phyloP scores from a whole-genome alignment of 2,797 vertebrate species.

The Paratrypauchen microcephalus region DNA sequence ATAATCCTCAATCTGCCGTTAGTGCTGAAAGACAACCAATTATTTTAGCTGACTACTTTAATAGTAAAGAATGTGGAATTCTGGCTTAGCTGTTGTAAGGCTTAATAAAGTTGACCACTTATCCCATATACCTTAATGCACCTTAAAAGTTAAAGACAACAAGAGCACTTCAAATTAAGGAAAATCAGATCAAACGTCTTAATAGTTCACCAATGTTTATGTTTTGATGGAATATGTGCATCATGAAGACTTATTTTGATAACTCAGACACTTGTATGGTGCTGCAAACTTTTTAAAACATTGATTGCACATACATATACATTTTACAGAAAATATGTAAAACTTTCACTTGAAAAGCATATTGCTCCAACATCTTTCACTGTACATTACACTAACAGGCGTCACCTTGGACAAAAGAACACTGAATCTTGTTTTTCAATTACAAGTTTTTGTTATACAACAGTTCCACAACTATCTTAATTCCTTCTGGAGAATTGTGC shows the following conservation, averaged over 20 bases:
- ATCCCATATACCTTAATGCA: conserved; percentile 23
- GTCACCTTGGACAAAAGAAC: conserved; percentile 13
- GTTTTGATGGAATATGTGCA: conserved; percentile 5
- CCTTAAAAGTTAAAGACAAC: conserved; percentile 7
- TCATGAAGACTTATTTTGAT: not conserved
- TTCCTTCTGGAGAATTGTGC: conserved; percentile 50
- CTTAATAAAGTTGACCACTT: conserved; percentile 20
- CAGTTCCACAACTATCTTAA: conserved; percentile 21
- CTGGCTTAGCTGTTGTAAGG: conserved; percentile 16
- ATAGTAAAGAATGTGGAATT: not conserved
- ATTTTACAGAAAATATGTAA: conserved; percentile 8
- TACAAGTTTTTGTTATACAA: conserved; percentile 25
- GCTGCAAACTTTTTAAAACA: conserved; percentile 1
- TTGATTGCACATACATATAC: conserved; percentile 3
- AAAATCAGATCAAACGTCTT: not conserved
- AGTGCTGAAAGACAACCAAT: not conserved
- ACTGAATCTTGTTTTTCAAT: conserved; percentile 7
- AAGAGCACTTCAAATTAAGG: conserved; percentile 23
- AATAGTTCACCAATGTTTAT: not conserved
- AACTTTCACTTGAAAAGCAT: conserved; percentile 6
- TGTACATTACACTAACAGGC: not conserved
- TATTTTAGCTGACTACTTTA: not conserved
- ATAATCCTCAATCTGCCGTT: not conserved
- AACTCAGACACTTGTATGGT: not conserved
- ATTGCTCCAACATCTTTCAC: not conserved